phyloP scores from a whole-genome alignment of 2,888 invertebrate genomes.

The Omphaloscelis lunosa region DNA sequence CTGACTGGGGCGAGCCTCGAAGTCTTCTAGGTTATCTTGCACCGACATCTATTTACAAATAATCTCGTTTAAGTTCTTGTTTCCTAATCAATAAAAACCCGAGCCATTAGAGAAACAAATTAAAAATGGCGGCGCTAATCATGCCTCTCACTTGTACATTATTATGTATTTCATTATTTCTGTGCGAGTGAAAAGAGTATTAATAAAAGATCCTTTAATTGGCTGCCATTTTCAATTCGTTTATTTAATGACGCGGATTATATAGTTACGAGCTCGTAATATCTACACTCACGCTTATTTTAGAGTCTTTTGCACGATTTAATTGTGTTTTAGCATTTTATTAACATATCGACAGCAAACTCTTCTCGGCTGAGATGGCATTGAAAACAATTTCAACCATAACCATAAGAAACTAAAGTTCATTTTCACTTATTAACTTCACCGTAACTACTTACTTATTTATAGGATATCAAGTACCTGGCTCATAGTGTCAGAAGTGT shows the following conservation, averaged over 20 bases:
- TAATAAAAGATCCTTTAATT: not conserved
- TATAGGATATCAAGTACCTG: conserved; percentile 72
- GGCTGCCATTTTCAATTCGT: not conserved
- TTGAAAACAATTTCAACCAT: conserved; percentile 17
- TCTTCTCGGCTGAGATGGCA: not conserved
- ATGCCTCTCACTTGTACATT: not conserved
- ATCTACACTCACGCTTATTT: not conserved
- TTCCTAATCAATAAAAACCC: not conserved
- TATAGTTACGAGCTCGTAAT: not conserved
- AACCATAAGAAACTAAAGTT: not conserved
- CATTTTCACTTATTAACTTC: not conserved
- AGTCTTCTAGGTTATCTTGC: conserved; percentile 78
- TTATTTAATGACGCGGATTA: not conserved
- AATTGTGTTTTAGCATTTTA: not conserved
- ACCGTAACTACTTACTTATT: not conserved
- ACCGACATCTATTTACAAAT: conserved; percentile 66
- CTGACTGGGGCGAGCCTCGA: conserved; percentile 79
- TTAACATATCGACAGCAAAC: no score
- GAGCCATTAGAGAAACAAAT: not conserved
- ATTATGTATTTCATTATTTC: not conserved
- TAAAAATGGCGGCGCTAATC: not conserved
- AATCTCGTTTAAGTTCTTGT: not conserved
- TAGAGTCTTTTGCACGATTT: not conserved
- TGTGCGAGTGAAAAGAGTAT: not conserved
- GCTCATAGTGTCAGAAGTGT: conserved; percentile 92